These are phyloP conservation scores for Lathronympha strigana DNA, from an alignment of 2,888 invertebrate species.

Conservation along the genomic window DNA sequence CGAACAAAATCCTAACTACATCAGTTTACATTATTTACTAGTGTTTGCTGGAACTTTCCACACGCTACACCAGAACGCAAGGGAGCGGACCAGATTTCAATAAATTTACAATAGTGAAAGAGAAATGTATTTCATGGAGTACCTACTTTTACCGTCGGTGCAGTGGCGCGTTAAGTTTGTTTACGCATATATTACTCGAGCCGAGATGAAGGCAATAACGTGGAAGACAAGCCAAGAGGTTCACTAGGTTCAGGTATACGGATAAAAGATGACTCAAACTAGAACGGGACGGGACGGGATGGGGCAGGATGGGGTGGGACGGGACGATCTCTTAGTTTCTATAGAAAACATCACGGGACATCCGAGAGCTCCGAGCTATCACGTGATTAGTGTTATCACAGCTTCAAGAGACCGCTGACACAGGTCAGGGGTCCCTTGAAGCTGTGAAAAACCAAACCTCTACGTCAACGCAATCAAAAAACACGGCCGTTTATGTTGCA, in stretches of 20 bases:
- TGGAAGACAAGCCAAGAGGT: not conserved
- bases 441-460: too few relatives aligned
- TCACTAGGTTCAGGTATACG: not conserved
- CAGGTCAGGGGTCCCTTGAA: too few relatives aligned
- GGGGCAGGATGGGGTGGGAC: too few relatives aligned
- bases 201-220: constrained; percentile 1
- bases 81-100: constrained; percentile 13
- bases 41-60: not conserved
- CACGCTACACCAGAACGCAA: constrained; percentile 12
- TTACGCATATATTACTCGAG: constrained; percentile 19
- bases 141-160: constrained; percentile 3
- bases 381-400: too few relatives aligned
- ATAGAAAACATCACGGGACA: too few relatives aligned
- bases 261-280: too few relatives aligned
- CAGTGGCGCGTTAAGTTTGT: constrained; percentile 9
- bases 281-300: too few relatives aligned
- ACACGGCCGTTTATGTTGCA: too few relatives aligned
- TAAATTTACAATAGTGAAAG: constrained; percentile 16
- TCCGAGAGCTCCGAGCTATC: too few relatives aligned
- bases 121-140: constrained; percentile 8
- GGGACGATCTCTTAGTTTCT: too few relatives aligned
- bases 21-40: not conserved
- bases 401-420: too few relatives aligned
- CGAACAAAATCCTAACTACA: not conserved
- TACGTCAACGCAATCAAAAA: too few relatives aligned